A percentile compares a stretch with the other conserved stretches of the same genome.
Evolutionary conservation across 2,797 vertebrate species (phyloP).

Genomic region (Hozukius guyotensis): DNA sequence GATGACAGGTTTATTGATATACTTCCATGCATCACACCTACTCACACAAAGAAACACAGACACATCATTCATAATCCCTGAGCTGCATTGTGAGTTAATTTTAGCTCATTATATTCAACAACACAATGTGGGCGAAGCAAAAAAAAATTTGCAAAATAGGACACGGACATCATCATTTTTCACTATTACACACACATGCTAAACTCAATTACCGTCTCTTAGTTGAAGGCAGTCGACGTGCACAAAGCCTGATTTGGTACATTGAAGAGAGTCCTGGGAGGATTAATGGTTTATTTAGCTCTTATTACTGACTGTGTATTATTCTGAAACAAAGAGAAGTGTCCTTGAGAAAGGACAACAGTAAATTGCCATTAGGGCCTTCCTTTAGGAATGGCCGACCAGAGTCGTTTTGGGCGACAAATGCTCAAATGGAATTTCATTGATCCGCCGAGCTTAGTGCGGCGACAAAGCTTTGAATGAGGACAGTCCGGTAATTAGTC

Average conservation of each 20-base stretch:
- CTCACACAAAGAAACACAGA: conserved; percentile 42
- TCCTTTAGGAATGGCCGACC: conserved; percentile 39
- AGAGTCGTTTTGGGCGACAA: conserved; percentile 56
- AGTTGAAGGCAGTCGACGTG: conserved; percentile 32
- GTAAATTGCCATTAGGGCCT: conserved; percentile 55
- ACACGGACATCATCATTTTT: conserved; percentile 57
- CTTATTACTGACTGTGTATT: conserved; percentile 53
- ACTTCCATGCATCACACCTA: conserved; percentile 36
- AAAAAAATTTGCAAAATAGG: conserved; percentile 31
- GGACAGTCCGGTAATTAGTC: conserved; percentile 55
- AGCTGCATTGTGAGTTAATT: conserved; percentile 48
- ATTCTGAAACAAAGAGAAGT: conserved; percentile 59
- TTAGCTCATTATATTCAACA: conserved; percentile 59
- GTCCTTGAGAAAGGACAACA: conserved; percentile 72
- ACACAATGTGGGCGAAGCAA: conserved; percentile 17
- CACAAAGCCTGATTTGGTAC: conserved; percentile 38
- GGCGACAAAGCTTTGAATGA: conserved; percentile 59
- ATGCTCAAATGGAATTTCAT: conserved; percentile 70
- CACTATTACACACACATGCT: conserved; percentile 51
- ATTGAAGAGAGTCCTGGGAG: conserved; percentile 36
- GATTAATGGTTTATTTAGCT: conserved; percentile 66
- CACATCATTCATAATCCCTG: conserved; percentile 43
- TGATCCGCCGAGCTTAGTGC: conserved; percentile 65
- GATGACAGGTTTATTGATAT: conserved; percentile 54
- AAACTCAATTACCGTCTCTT: conserved; percentile 58